Percentiles rank a stretch among this genome's conserved stretches.
Conservation (phyloP, 2,113 vertebrate species). For the Equus quagga region DNA sequence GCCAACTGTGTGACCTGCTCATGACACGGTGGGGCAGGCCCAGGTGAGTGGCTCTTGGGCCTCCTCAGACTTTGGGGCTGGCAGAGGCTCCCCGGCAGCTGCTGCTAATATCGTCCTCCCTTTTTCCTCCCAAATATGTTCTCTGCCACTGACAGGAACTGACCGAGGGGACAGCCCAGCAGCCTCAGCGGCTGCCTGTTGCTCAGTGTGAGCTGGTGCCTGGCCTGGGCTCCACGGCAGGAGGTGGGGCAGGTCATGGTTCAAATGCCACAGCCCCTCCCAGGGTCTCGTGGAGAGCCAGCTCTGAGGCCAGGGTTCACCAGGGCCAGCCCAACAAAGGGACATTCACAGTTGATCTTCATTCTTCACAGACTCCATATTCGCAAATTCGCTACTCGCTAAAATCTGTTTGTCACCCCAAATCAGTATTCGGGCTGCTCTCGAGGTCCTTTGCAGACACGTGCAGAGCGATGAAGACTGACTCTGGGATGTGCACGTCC, state of each 20-base stretch:
- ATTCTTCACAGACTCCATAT: not conserved
- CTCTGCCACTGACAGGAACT: not conserved
- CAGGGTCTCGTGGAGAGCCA: not conserved
- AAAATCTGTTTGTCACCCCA: not conserved
- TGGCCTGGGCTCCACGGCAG: not conserved
- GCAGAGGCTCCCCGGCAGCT: conserved; percentile 43
- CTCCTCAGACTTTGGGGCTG: not conserved
- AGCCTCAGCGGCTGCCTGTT: not conserved
- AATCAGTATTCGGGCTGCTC: too few species aligned
- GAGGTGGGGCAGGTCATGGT: not conserved
- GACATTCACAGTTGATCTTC: accelerated
- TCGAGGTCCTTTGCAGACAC: not conserved
- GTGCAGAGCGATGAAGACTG: not conserved
- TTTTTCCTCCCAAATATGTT: not conserved
- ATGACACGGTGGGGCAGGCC: too few species aligned
- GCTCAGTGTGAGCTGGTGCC: accelerated
- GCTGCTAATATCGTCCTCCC: not conserved
- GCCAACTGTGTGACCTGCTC: not conserved
- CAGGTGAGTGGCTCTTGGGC: not conserved
- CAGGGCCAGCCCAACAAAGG: not conserved
- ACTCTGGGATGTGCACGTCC: accelerated
- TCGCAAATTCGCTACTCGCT: not conserved
- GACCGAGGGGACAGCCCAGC: accelerated
- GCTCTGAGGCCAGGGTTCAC: not conserved
- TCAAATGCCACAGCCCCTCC: not conserved